Evolutionary conservation across 2,113 vertebrate species (phyloP), one percentile per base, ranked within the genome.

Genomic region (Sapajus apella): DNA sequence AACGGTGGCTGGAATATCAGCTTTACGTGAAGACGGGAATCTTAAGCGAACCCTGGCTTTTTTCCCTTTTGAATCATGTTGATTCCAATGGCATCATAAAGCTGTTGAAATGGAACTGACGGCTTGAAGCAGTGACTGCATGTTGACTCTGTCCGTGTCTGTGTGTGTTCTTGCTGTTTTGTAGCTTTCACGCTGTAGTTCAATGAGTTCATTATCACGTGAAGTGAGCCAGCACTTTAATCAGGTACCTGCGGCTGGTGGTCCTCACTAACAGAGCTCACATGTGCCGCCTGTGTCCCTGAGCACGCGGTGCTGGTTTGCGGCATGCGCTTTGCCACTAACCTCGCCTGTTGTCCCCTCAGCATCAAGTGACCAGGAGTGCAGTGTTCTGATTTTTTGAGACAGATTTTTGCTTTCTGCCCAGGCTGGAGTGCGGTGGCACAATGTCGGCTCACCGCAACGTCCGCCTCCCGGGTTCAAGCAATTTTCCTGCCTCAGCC

Each of bases 171-270:
- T 98, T 98, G 99, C 99, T 99, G 98, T 99, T 98, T 99, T 98
- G 98, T 98, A 99, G 99, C 99, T 99, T 97, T 99, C 99, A 96
- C 99, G 99, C 98, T 99, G 99, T 99, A 99, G 99, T 98, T 99
- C 99, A 98, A 99, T 99, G 99, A 99, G 99, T 98, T 99, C 99
- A 98, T 99, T 99, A 98, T 99, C 99, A 97, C 99, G 99, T 76
- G 99, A 99, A 99, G 99, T 99, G 98, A 99, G 99, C 99, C 99
- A 99, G 99, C 99, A 99, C 99, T 99, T 99, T 98, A 99, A 99
- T 97, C 99, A 99, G 99, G 99, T 99, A 99, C 99, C 98, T 99
- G 97, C 98, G 98, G 99, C 99, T 98, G 99, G 99, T 98, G 75
- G 95, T 97, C 94, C 87, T 97, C 96, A 96, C 97, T 94, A 96